Evolutionary conservation across 2,888 invertebrate species (phyloP).

Genomic region (Pammene aurita): DNA sequence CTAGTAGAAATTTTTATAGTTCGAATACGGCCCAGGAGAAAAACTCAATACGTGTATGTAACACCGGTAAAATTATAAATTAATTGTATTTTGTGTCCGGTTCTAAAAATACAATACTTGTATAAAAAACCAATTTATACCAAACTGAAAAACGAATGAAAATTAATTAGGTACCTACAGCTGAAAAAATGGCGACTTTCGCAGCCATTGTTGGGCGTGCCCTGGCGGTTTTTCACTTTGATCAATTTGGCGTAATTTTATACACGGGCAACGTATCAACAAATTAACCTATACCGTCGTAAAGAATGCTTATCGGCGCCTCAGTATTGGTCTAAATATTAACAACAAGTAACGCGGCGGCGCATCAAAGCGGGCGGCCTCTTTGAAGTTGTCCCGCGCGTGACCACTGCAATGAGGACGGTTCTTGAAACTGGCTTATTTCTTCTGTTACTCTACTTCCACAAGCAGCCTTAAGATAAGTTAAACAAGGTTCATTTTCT

Average conservation of each 20-base stretch:
- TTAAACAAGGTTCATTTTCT: slow-evolving; percentile 14
- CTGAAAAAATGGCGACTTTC: slow-evolving; percentile 4
- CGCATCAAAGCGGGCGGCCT: slow-evolving; percentile 27
- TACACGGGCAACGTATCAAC: slow-evolving; percentile 7
- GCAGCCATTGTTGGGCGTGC: slow-evolving; percentile 19
- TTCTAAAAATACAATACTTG: too few species aligned
- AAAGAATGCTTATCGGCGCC: slow-evolving; percentile 27
- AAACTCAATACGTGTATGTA: too few species aligned
- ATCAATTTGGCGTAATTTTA: slow-evolving; percentile 19
- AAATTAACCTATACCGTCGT: slow-evolving; percentile 23
- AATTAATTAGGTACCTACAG: not conserved
- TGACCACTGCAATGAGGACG: slow-evolving; percentile 15
- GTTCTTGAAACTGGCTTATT: slow-evolving; percentile 14
- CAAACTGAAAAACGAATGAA: not conserved
- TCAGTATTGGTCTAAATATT: slow-evolving; percentile 29
- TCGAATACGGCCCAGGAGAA: too few species aligned
- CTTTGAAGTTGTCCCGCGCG: slow-evolving; percentile 29
- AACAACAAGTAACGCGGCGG: slow-evolving; percentile 28
- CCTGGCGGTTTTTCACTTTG: slow-evolving; percentile 3
- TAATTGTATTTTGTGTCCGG: too few species aligned
- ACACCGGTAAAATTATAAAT: too few species aligned
- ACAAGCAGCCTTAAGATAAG: not conserved
- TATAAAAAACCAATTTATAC: not conserved
- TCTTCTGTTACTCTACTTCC: slow-evolving; percentile 11
- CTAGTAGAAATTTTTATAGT: too few species aligned